These are phyloP conservation scores for Pteruthius melanotis DNA, from an alignment of 2,113 vertebrate genomes.

Conservation along the genomic window DNA sequence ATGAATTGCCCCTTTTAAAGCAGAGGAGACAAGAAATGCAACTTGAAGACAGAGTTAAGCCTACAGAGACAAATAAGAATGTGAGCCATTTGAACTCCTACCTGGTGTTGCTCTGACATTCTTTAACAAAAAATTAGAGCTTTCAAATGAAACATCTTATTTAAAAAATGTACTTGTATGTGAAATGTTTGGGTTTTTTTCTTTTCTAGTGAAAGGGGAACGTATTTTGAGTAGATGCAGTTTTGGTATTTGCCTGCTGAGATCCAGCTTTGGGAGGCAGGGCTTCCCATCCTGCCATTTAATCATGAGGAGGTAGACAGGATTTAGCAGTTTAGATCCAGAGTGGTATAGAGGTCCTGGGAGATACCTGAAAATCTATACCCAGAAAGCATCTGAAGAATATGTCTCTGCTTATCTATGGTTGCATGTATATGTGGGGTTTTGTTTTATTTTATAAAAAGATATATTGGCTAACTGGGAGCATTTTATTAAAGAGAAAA, in stretches of 20 bases:
- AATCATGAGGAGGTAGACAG: neutral
- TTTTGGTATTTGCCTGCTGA: neutral
- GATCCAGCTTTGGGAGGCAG: neutral
- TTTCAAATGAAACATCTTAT: neutral
- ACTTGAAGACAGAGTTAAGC: neutral
- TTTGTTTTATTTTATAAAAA: slow-evolving; percentile 50
- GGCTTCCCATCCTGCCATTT: neutral
- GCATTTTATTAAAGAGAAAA: slow-evolving; percentile 55
- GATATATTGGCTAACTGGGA: slow-evolving; percentile 43
- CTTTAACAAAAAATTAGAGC: neutral
- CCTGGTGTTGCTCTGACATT: neutral
- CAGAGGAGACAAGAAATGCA: neutral
- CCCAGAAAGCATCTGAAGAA: neutral
- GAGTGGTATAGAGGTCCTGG: neutral
- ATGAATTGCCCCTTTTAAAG: neutral
- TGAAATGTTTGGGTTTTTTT: neutral
- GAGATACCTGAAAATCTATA: neutral
- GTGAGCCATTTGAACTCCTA: neutral
- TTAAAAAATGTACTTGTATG: neutral
- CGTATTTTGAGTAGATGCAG: neutral
- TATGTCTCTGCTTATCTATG: neutral
- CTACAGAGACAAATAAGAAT: neutral
- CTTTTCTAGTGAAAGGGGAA: neutral
- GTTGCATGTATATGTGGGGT: neutral
- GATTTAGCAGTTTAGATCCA: neutral